Evolutionary conservation across 2,888 invertebrate genomes (phyloP).

Genomic region (Pogonocherus hispidulus): DNA sequence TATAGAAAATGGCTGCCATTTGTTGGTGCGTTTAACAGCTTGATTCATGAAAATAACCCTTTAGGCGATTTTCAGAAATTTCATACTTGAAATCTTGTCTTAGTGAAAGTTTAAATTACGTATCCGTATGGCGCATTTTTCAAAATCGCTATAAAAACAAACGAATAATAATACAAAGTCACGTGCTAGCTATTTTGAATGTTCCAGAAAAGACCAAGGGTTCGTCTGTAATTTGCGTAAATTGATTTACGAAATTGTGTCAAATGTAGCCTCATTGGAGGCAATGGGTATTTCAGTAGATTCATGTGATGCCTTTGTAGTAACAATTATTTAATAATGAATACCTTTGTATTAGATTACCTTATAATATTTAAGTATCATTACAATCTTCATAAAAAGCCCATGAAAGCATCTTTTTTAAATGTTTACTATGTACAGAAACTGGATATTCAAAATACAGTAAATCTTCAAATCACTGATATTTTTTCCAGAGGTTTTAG

Average conservation of each 20-base stretch:
- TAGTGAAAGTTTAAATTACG: too few species aligned
- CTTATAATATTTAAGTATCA: neutral
- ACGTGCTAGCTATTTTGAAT: neutral
- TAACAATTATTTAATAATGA: neutral
- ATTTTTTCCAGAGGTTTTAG: conserved; percentile 4
- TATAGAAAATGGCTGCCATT: neutral
- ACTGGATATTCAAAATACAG: neutral
- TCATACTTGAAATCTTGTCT: neutral
- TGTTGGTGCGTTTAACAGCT: neutral
- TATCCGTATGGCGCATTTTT: neutral
- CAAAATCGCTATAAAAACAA: neutral
- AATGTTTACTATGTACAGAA: conserved; percentile 8
- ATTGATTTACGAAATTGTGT: neutral
- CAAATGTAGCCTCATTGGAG: neutral
- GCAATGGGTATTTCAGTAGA: neutral
- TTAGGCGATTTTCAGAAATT: neutral
- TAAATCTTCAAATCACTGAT: conserved; percentile 2
- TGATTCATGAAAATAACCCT: neutral
- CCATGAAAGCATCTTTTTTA: conserved; percentile 5
- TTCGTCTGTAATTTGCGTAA: neutral
- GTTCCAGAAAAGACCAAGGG: neutral
- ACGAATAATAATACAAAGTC: neutral
- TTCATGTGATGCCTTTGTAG: neutral
- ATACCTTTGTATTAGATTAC: neutral
- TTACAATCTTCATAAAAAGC: conserved; percentile 6